Percentiles rank a stretch among this genome's conserved stretches.
These are phyloP conservation scores for Brachionus rotundiformis DNA, from an alignment of 1,140 invertebrate species.

Conservation along the genomic window DNA sequence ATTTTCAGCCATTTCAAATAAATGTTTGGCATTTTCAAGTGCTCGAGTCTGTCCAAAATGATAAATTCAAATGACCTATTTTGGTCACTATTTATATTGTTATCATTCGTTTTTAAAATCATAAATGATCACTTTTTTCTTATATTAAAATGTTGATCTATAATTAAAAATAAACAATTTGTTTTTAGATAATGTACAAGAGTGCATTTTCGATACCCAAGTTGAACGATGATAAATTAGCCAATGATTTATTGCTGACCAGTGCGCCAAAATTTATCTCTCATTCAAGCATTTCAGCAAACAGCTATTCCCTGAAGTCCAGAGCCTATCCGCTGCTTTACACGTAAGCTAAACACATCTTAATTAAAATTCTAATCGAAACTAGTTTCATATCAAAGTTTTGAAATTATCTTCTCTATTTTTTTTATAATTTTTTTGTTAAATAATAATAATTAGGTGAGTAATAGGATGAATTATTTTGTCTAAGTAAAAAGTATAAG, in stretches of 20 bases:
- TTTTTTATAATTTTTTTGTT: neutral
- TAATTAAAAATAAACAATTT: constrained; percentile 7
- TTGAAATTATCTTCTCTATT: neutral
- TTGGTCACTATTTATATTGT: neutral
- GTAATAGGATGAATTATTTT: no score
- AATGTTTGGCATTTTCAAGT: neutral
- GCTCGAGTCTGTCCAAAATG: neutral
- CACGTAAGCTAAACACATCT: neutral
- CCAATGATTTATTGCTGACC: neutral
- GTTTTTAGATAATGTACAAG: constrained; percentile 1
- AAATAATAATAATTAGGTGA: no score
- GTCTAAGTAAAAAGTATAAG: no score
- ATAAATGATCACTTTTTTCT: neutral
- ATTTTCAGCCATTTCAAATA: neutral
- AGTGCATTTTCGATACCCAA: neutral
- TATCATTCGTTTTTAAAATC: neutral
- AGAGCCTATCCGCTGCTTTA: neutral
- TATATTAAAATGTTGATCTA: neutral
- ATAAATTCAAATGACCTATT: neutral
- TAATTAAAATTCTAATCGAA: neutral
- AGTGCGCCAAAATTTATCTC: neutral
- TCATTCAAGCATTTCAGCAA: neutral
- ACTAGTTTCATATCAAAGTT: neutral
- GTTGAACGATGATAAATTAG: neutral
- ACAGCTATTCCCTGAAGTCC: neutral